Evolutionary conservation across 1,140 invertebrate genomes (phyloP).

Genomic region (Trichonephila inaurata): DNA sequence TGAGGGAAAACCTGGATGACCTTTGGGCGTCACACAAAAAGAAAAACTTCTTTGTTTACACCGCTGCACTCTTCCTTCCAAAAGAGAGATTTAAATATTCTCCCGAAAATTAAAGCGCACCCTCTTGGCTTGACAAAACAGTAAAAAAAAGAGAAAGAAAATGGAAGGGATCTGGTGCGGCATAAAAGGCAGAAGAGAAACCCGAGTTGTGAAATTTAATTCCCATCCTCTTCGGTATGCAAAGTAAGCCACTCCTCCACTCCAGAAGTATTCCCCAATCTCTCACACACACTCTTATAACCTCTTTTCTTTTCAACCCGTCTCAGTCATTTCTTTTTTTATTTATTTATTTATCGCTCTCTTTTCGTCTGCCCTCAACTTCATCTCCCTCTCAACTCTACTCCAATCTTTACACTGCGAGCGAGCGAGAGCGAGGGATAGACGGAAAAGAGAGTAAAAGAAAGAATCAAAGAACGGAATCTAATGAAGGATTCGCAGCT

Average conservation of each 20-base stretch:
- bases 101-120: constrained; percentile 63
- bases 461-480: constrained; percentile 76
- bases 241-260: constrained; percentile 72
- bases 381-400: not conserved
- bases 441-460: constrained; percentile 60
- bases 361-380: not conserved
- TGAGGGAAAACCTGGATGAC: constrained; percentile 61
- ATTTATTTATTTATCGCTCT: not conserved
- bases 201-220: constrained; percentile 76
- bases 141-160: constrained; percentile 13
- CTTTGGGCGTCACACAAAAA: constrained; percentile 28
- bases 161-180: not conserved
- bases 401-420: constrained; percentile 37
- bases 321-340: constrained; percentile 6
- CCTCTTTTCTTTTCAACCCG: constrained; percentile 26
- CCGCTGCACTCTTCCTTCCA: not conserved
- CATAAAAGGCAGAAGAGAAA: constrained; percentile 32
- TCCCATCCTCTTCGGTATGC: constrained; percentile 74
- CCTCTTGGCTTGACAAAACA: constrained; percentile 44
- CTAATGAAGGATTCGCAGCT: constrained; percentile 74
- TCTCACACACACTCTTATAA: constrained; percentile 24
- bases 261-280: constrained; percentile 23
- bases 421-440: not conserved
- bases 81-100: constrained; percentile 69
- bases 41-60: constrained; percentile 56